A percentile compares a stretch with the other conserved stretches of the same genome.
Evolutionary conservation across 2,888 invertebrate genomes (phyloP).

Genomic region (Icerya purchasi): DNA sequence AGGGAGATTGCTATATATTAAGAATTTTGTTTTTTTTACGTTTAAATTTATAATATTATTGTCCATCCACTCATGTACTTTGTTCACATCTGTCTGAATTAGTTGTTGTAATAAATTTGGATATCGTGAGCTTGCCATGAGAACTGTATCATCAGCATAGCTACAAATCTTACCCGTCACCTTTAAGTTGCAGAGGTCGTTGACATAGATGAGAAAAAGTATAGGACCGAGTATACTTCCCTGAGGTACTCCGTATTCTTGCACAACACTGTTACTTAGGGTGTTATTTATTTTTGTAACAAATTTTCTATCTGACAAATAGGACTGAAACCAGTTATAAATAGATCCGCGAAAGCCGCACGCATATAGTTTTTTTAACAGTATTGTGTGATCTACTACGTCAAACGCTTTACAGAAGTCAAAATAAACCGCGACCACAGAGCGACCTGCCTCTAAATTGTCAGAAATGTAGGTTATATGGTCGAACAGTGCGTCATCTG

Average conservation of each 20-base stretch:
- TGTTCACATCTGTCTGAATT: neutral
- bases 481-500: neutral
- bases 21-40: neutral
- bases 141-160: neutral
- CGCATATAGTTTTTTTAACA: neutral
- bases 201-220: neutral
- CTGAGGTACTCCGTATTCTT: neutral
- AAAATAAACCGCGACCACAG: neutral
- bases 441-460: neutral
- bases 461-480: neutral
- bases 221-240: neutral
- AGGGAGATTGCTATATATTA: neutral
- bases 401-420: neutral
- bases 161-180: neutral
- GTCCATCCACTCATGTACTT: neutral
- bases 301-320: neutral
- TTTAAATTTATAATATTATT: neutral
- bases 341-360: neutral
- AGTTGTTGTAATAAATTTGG: neutral
- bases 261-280: neutral
- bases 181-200: neutral
- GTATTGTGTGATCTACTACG: neutral
- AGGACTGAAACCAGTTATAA: neutral
- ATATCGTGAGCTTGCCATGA: neutral
- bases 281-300: neutral